phyloP scores from a whole-genome alignment of 2,113 vertebrate genomes.

The Ceuthmochares aereus region DNA sequence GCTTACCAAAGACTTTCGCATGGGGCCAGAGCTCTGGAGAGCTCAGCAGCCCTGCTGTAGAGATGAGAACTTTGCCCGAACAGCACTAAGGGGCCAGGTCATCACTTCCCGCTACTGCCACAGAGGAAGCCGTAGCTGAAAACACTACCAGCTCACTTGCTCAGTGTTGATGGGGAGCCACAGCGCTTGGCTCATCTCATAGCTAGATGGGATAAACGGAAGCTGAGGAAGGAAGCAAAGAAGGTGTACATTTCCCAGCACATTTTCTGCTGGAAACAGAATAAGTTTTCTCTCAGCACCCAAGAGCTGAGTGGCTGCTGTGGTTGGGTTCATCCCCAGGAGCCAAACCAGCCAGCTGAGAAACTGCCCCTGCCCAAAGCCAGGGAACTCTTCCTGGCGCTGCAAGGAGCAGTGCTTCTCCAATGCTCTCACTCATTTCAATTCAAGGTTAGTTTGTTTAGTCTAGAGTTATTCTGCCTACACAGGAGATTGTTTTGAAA shows the following conservation, averaged over 20 bases:
- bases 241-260: constrained; percentile 1
- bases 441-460: constrained; percentile 28
- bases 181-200: not conserved
- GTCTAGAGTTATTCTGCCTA: constrained; percentile 15
- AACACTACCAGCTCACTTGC: not conserved
- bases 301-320: not conserved
- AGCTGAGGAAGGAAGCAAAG: constrained; percentile 27
- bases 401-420: not conserved
- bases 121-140: not conserved
- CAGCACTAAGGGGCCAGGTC: not conserved
- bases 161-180: not conserved
- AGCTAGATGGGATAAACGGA: not conserved
- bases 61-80: not conserved
- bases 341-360: not conserved
- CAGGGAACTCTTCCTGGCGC: not conserved
- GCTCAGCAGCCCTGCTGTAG: not conserved
- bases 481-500: constrained; percentile 1
- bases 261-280: not conserved
- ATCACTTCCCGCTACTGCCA: not conserved
- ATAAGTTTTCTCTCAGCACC: not conserved
- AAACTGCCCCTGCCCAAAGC: not conserved
- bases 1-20: not conserved
- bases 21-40: not conserved
- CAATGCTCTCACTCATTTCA: not conserved
- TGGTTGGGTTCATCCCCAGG: not conserved